Conservation (phyloP, 2,888 invertebrate species). For the Megamerina dolium region DNA sequence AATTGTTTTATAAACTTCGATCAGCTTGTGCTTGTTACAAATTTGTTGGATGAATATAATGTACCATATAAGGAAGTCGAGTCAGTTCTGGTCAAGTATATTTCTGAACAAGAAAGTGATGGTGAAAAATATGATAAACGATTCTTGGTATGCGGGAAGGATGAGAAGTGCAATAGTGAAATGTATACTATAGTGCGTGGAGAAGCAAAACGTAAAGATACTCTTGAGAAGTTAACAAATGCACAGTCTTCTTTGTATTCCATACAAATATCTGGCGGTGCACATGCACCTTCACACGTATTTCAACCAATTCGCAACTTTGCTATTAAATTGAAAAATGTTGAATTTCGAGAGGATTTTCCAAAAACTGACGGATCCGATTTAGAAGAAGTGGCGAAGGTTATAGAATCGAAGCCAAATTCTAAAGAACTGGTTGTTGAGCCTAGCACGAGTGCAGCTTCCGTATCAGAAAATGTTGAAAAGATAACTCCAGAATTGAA, state of each 20-base stretch:
- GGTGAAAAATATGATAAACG: conserved; percentile 34
- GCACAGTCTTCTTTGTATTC: conserved; percentile 36
- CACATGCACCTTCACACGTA: conserved; percentile 32
- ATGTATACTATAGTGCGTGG: conserved; percentile 36
- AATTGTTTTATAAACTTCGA: conserved; percentile 42
- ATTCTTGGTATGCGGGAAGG: conserved; percentile 26
- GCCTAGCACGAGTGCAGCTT: too few species aligned
- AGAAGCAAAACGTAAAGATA: conserved; percentile 32
- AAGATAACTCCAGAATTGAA: too few species aligned
- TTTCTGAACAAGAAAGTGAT: conserved; percentile 30
- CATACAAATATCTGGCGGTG: conserved; percentile 39
- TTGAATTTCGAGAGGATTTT: conserved; percentile 23
- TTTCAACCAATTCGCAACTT: conserved; percentile 36
- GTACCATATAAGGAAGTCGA: conserved; percentile 34
- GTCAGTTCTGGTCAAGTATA: conserved; percentile 26
- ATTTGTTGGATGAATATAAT: conserved; percentile 40
- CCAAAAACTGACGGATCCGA: too few species aligned
- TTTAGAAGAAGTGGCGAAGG: too few species aligned
- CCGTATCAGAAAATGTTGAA: too few species aligned
- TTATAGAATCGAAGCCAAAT: too few species aligned
- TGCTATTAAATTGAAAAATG: conserved; percentile 25
- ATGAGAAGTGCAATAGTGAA: conserved; percentile 22
- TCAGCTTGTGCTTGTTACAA: conserved; percentile 37
- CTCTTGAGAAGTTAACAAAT: conserved; percentile 30
- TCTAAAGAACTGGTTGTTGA: too few species aligned